Conservation (phyloP, 2,888 invertebrate genomes). For the Lasioglossum pauxillum region DNA sequence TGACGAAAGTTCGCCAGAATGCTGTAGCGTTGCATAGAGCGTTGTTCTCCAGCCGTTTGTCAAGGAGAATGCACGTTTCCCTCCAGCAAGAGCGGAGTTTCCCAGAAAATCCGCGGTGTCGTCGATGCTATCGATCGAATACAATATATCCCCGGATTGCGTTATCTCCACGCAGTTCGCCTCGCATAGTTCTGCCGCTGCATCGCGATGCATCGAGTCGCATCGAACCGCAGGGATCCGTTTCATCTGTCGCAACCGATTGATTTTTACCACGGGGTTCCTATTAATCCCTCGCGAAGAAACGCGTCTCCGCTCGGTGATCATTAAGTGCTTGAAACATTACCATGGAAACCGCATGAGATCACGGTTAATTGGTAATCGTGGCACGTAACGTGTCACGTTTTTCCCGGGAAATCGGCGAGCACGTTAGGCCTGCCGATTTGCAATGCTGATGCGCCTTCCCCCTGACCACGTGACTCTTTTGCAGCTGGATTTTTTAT, state of each 20-base stretch:
- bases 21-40: background rate
- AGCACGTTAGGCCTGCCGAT: slow-evolving; percentile 43
- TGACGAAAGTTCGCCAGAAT: background rate
- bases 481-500: slow-evolving; percentile 18
- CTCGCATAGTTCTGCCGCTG: background rate
- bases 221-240: slow-evolving; percentile 1
- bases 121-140: slow-evolving; percentile 34
- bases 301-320: background rate
- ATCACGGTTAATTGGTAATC: slow-evolving; percentile 65
- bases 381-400: slow-evolving; percentile 60
- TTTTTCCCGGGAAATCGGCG: slow-evolving; percentile 65
- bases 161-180: slow-evolving; percentile 22
- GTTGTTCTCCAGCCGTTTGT: background rate
- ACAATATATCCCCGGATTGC: slow-evolving; percentile 20
- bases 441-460: slow-evolving; percentile 60
- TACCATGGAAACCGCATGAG: slow-evolving; percentile 62
- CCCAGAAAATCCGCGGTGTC: slow-evolving; percentile 15
- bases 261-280: slow-evolving; percentile 4
- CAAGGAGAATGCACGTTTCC: slow-evolving; percentile 10
- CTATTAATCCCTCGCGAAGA: slow-evolving; percentile 9
- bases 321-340: slow-evolving; percentile 38
- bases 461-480: slow-evolving; percentile 40
- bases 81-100: slow-evolving; percentile 2
- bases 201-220: background rate
- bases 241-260: background rate